A percentile compares a stretch with the other conserved stretches of the same genome.
phyloP scores from a whole-genome alignment of 2,888 invertebrate species.

The Salpingus planirostris region DNA sequence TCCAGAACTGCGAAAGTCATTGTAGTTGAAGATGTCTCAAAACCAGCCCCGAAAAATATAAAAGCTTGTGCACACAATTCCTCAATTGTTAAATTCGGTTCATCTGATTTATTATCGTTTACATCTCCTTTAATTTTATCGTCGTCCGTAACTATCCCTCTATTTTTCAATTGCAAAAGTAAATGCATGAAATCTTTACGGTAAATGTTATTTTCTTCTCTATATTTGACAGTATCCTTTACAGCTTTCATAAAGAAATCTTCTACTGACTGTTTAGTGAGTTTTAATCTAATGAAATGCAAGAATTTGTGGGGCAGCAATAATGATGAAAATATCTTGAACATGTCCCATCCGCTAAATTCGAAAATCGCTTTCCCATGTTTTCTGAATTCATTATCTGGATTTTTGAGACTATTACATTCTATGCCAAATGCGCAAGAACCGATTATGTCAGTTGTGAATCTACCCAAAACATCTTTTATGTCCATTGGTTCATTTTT shows the following conservation, averaged over 20 bases:
- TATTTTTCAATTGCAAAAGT: conserved; percentile 37
- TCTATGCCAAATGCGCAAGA: conserved; percentile 51
- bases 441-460: conserved; percentile 46
- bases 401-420: conserved; percentile 45
- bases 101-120: conserved; percentile 2
- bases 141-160: conserved; percentile 11
- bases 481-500: conserved; percentile 15
- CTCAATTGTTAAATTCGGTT: conserved; percentile 14
- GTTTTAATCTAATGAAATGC: conserved; percentile 3
- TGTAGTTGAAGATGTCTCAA: conserved; percentile 51
- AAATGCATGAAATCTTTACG: conserved; percentile 44
- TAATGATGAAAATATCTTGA: too few relatives aligned
- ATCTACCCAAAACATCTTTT: conserved; percentile 46
- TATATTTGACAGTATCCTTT: conserved; percentile 33
- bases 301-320: conserved; percentile 2
- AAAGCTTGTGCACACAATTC: conserved; percentile 14
- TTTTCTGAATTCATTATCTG: conserved; percentile 42
- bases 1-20: conserved; percentile 47
- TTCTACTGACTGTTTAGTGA: conserved; percentile 6
- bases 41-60: conserved; percentile 49
- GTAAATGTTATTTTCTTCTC: conserved; percentile 31
- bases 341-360: background rate
- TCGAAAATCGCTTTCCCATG: conserved; percentile 20
- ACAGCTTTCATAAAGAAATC: conserved; percentile 26
- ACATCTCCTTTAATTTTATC: conserved; percentile 15